phyloP scores from a whole-genome alignment of 1,140 invertebrate species.

The Teleopsis dalmanni region DNA sequence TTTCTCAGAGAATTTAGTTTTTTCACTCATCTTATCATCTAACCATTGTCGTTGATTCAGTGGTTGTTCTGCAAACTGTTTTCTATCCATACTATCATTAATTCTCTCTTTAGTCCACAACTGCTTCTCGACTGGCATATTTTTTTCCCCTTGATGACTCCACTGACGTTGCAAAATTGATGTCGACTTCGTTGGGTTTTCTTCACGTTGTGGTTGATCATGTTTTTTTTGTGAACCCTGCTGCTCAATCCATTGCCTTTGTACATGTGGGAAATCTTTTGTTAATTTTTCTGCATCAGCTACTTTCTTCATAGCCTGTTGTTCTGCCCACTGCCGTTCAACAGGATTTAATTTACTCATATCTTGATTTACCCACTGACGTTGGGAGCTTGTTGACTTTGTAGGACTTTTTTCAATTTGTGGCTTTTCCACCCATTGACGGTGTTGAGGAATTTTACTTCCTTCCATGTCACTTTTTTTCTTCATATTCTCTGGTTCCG shows the following conservation, averaged over 20 bases:
- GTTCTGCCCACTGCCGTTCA: conserved; percentile 15
- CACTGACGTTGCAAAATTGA: conserved; percentile 4
- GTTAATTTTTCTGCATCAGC: too few relatives aligned
- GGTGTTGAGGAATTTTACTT: conserved; percentile 1
- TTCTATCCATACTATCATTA: too few relatives aligned
- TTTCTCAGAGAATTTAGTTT: too few relatives aligned
- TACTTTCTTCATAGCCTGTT: conserved; percentile 6
- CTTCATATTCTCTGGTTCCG: too few relatives aligned
- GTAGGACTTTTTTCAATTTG: conserved; percentile 6
- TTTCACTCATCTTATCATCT: too few relatives aligned
- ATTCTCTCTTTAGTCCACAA: too few relatives aligned
- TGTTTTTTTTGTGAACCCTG: background rate
- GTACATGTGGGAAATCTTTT: background rate
- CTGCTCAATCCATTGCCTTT: conserved; percentile 11
- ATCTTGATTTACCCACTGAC: background rate
- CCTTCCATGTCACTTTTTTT: too few relatives aligned
- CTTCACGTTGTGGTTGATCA: too few relatives aligned
- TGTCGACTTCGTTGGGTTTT: conserved; percentile 1
- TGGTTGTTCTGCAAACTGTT: conserved; percentile 2
- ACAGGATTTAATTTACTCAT: background rate
- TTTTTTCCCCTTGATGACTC: conserved; percentile 2
- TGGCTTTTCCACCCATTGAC: conserved; percentile 9
- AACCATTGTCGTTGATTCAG: background rate
- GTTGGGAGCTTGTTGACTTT: too few relatives aligned
- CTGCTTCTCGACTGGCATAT: background rate